Conservation (phyloP, 2,888 invertebrate genomes). For the Hypena proboscidalis region DNA sequence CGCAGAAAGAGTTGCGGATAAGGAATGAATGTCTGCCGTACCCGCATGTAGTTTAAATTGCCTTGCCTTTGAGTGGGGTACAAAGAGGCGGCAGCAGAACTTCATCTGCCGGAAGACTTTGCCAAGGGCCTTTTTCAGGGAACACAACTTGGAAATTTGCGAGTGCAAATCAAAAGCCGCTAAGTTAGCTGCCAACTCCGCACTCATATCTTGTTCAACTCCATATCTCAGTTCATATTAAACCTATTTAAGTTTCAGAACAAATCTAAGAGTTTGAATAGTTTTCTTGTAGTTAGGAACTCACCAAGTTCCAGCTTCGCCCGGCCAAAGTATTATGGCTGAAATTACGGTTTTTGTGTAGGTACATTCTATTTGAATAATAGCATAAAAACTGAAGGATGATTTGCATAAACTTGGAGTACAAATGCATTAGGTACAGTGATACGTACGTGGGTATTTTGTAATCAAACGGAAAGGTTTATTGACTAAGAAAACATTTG, state of each 20-base stretch:
- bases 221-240: slow-evolving; percentile 37
- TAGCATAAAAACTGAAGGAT: background rate
- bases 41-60: slow-evolving; percentile 78
- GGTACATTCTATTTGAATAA: no score
- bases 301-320: no score
- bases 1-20: slow-evolving; percentile 52
- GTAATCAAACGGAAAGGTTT: no score
- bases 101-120: slow-evolving; percentile 57
- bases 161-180: slow-evolving; percentile 54
- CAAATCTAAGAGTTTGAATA: slow-evolving; percentile 19
- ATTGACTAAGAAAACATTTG: no score
- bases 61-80: slow-evolving; percentile 71
- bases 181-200: slow-evolving; percentile 42
- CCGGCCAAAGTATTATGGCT: no score
- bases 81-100: slow-evolving; percentile 65
- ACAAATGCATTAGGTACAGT: no score
- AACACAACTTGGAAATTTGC: slow-evolving; percentile 54
- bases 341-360: no score
- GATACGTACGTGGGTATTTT: no score
- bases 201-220: slow-evolving; percentile 33
- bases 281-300: slow-evolving; percentile 21
- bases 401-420: no score
- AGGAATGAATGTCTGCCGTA: slow-evolving; percentile 66
- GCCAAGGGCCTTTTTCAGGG: slow-evolving; percentile 61
- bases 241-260: slow-evolving; percentile 32